These are phyloP conservation scores for Papilio protenor DNA, from an alignment of 2,888 invertebrate genomes.

Conservation along the genomic window DNA sequence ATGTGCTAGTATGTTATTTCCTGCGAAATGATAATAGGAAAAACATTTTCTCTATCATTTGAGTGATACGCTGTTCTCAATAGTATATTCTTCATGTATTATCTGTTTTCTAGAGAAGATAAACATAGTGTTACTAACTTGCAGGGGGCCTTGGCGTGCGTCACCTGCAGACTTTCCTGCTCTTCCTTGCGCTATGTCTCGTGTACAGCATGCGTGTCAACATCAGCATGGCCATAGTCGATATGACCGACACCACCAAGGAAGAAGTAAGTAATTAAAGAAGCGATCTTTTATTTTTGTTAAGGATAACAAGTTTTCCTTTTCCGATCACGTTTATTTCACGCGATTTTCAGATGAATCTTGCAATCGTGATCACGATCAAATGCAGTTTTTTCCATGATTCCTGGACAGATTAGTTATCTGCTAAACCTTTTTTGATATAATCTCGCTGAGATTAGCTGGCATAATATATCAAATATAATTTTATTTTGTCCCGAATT, in stretches of 20 bases:
- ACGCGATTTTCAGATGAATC: neutral
- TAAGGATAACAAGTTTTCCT: neutral
- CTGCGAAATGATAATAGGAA: neutral
- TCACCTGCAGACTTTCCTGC: constrained; percentile 82
- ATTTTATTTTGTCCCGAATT: neutral
- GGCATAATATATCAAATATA: neutral
- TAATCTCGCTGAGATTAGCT: neutral
- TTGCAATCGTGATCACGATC: neutral
- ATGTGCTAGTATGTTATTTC: no score
- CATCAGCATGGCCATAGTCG: constrained; percentile 87
- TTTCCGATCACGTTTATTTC: neutral
- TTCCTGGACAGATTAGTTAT: neutral
- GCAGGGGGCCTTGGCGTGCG: constrained; percentile 79
- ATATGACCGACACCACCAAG: constrained; percentile 79
- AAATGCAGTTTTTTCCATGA: neutral
- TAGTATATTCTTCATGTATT: neutral
- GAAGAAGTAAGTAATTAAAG: constrained; percentile 50
- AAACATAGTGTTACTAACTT: constrained; percentile 29
- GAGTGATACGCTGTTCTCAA: no score
- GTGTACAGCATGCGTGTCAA: constrained; percentile 86
- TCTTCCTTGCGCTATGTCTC: constrained; percentile 82
- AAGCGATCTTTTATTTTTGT: neutral
- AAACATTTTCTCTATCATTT: neutral
- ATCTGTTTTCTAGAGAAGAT: neutral
- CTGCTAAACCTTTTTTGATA: neutral